Evolutionary conservation across 2,888 invertebrate species (phyloP).

Genomic region (Eudasyphora cyanicolor): DNA sequence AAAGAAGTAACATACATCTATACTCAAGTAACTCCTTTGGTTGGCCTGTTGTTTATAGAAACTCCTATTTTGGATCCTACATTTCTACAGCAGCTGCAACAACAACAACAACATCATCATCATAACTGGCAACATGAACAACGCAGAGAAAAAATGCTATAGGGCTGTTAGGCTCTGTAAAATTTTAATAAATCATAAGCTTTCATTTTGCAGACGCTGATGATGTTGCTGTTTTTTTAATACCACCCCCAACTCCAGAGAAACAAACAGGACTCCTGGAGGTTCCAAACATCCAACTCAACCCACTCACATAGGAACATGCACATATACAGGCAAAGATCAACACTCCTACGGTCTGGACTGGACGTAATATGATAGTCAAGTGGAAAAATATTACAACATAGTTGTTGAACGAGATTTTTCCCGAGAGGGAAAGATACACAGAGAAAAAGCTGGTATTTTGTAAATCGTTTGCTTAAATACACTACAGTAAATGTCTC

Average conservation of each 20-base stretch:
- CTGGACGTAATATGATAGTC: slow-evolving; percentile 45
- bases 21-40: not conserved
- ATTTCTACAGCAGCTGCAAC: slow-evolving; percentile 11
- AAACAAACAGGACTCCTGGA: not conserved
- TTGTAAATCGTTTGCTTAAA: too few relatives aligned
- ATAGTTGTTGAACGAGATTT: slow-evolving; percentile 5
- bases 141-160: slow-evolving; percentile 1
- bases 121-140: slow-evolving; percentile 17
- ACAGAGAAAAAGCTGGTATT: not conserved
- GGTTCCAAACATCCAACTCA: too few relatives aligned
- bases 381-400: slow-evolving; percentile 49
- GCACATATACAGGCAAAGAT: slow-evolving; percentile 3
- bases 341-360: slow-evolving; percentile 29
- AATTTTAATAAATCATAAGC: slow-evolving; percentile 71
- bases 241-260: slow-evolving; percentile 51
- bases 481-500: too few relatives aligned
- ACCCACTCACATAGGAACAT: slow-evolving; percentile 9
- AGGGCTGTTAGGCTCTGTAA: slow-evolving; percentile 67
- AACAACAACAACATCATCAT: slow-evolving; percentile 44
- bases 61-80: not conserved
- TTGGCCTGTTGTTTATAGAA: not conserved
- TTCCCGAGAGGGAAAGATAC: not conserved
- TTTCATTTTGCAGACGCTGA: slow-evolving; percentile 67
- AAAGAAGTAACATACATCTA: too few relatives aligned
- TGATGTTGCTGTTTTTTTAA: slow-evolving; percentile 55